Percentiles rank a stretch among this genome's conserved stretches.
phyloP scores from a whole-genome alignment of 2,113 vertebrate genomes.

The Tylochromis polylepis region DNA sequence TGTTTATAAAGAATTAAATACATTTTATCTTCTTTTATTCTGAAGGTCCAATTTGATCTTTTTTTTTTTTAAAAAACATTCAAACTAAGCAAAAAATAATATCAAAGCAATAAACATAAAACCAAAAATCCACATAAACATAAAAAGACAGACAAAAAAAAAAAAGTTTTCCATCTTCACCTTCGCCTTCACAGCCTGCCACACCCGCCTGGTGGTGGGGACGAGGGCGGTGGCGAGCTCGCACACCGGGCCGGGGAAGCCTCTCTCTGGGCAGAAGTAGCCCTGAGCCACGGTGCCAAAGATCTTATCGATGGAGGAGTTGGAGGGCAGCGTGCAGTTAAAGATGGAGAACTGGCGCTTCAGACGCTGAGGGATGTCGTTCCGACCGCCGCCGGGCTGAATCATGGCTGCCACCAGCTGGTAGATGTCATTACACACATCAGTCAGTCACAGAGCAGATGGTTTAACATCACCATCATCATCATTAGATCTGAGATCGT shows the following conservation, averaged over 20 bases:
- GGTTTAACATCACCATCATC: not conserved
- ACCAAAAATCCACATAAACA: no score
- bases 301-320: constrained; percentile 81
- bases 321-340: constrained; percentile 82
- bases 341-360: constrained; percentile 82
- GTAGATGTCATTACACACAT: not conserved
- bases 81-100: no score
- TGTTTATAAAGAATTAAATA: not conserved
- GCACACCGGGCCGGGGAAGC: constrained; percentile 68
- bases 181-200: constrained; percentile 82
- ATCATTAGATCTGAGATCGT: not conserved
- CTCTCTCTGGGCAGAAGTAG: constrained; percentile 77
- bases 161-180: constrained; percentile 34
- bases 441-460: not conserved
- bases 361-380: constrained; percentile 82
- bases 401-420: constrained; percentile 83
- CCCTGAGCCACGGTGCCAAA: constrained; percentile 78
- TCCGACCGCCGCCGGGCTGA: constrained; percentile 81
- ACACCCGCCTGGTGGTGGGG: constrained; percentile 73
- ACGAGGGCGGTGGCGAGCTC: constrained; percentile 72
- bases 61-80: not conserved
- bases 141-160: no score
- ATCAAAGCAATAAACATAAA: no score
- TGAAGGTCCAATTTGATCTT: not conserved
- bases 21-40: not conserved